Evolutionary conservation across 2,797 vertebrate species (phyloP), one percentile per base, ranked within the genome.

Genomic region (Clarias fuscus): DNA sequence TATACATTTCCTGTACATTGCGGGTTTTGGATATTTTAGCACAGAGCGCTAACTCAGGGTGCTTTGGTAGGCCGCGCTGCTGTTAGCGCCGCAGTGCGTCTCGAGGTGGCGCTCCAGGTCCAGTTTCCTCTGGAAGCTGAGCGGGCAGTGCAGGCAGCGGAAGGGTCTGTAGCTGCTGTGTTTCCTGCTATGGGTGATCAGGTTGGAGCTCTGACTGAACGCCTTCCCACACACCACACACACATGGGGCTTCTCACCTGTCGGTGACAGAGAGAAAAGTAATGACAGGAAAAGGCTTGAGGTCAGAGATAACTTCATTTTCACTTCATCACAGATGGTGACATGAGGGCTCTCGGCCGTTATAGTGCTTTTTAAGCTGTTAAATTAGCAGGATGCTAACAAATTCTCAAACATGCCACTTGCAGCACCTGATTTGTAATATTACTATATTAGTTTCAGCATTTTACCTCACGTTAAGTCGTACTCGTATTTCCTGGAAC

Each of bases 191-290:
- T 96, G 96, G 37, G 96, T 96, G 92, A 96, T 95, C 90, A 96
- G 95, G 92, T 96, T 96, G 87, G 96, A 96, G 92, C 96, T 96
- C 84, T 96, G 96, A 87, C 96, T 96, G 94, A 96, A 96, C 22
- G 94, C 95, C 90, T 96, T 96, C 43, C 96, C 96, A 27, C 96
- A 96, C 87, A 96, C 95, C 70, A 94, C 93, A 76, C 96, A 96
- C 84, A 95, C 92, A 13, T 96, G 96, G 0, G 96, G 96, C 88
- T 96, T 96, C 92, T 96, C 96, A 73, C 96, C 96, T 96, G 91
- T 18, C 33, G 65, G 37, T 27, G 15, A 67, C 5, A 0, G 27
- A 58, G 4, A 77, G 27, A 77, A 30, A 10, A 56, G 3, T 14
- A 30, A 33, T 7, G 7, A 7, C 3, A 76, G n/a, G n/a, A 27